A percentile compares a stretch with the other conserved stretches of the same genome.
Conservation (phyloP, 2,888 invertebrate genomes). For the Rhorus exstirpatorius region DNA sequence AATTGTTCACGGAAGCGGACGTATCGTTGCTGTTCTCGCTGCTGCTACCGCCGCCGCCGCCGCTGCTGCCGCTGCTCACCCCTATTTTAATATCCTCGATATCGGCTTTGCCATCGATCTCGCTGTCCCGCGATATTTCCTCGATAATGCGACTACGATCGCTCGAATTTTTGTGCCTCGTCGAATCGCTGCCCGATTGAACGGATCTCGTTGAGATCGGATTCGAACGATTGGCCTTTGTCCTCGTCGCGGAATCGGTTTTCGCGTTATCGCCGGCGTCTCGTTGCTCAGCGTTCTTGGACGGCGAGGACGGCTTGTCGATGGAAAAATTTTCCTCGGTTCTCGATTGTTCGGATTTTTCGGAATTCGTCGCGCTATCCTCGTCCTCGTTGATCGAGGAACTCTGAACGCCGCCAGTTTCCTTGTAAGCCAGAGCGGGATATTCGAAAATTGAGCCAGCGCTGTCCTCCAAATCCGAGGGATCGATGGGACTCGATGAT, state of each 20-base stretch:
- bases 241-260: slow-evolving; percentile 16
- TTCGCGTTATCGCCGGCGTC: slow-evolving; percentile 36
- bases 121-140: slow-evolving; percentile 78
- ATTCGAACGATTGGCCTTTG: slow-evolving; percentile 61
- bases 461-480: slow-evolving; percentile 57
- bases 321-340: slow-evolving; percentile 64
- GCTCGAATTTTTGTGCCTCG: slow-evolving; percentile 60
- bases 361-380: slow-evolving; percentile 76
- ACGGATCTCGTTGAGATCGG: slow-evolving; percentile 55
- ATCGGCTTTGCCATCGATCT: slow-evolving; percentile 80
- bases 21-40: slow-evolving; percentile 89
- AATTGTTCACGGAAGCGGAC: slow-evolving; percentile 79
- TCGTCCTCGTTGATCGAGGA: slow-evolving; percentile 74
- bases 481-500: neutral
- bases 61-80: slow-evolving; percentile 87
- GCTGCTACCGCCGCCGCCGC: slow-evolving; percentile 88
- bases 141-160: slow-evolving; percentile 65
- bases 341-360: slow-evolving; percentile 79
- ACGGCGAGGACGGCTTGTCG: slow-evolving; percentile 28
- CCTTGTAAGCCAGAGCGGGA: slow-evolving; percentile 15
- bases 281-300: slow-evolving; percentile 9
- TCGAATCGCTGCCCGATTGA: neutral
- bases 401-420: neutral
- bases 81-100: slow-evolving; percentile 82
- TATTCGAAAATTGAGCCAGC: slow-evolving; percentile 54